Percentiles rank a stretch among this genome's conserved stretches.
Conservation (phyloP, 2,113 vertebrate species). For the Triplophysa tibetana region DNA sequence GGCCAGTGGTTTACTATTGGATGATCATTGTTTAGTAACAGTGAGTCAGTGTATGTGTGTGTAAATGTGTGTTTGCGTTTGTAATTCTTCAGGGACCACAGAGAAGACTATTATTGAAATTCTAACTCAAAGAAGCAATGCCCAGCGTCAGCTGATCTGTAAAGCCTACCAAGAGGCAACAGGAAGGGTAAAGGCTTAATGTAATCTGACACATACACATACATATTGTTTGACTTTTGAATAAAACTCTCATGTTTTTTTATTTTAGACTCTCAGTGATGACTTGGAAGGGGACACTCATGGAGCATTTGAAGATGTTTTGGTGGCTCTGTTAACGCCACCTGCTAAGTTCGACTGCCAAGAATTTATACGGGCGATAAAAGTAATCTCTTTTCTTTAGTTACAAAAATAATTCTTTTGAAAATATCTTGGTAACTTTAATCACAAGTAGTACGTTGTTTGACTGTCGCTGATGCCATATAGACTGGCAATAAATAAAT, state of each 20-base stretch:
- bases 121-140: slow-evolving; percentile 78
- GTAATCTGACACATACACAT: too few relatives aligned
- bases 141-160: slow-evolving; percentile 80
- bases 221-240: too few relatives aligned
- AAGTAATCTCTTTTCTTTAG: slow-evolving; percentile 64
- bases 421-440: too few relatives aligned
- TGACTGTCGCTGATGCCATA: too few relatives aligned
- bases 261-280: slow-evolving; percentile 73
- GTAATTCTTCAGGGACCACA: slow-evolving; percentile 74
- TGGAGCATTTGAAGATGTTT: slow-evolving; percentile 78
- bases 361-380: slow-evolving; percentile 79
- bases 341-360: slow-evolving; percentile 78
- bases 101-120: slow-evolving; percentile 80
- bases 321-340: slow-evolving; percentile 76
- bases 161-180: slow-evolving; percentile 75
- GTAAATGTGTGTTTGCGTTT: slow-evolving; percentile 21
- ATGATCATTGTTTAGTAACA: neutral
- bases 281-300: slow-evolving; percentile 84
- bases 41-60: neutral
- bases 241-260: neutral
- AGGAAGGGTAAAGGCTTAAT: slow-evolving; percentile 71
- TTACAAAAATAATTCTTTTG: too few relatives aligned
- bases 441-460: neutral
- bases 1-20: neutral
- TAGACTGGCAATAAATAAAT: too few relatives aligned